Percentiles rank a stretch among this genome's conserved stretches.
Evolutionary conservation across 2,888 invertebrate species (phyloP).

Genomic region (Zeuzera pyrina): DNA sequence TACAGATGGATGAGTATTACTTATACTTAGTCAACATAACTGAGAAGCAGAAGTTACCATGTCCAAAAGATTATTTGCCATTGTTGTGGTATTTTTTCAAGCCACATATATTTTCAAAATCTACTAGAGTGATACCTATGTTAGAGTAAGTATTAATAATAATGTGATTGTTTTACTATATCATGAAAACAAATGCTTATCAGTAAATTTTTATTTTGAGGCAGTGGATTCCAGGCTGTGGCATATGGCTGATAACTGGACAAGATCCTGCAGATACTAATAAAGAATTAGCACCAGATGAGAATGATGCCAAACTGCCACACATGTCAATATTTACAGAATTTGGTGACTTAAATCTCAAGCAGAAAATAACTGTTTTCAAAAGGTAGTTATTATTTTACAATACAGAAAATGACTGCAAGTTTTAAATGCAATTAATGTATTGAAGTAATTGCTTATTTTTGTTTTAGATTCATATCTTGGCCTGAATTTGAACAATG

Average conservation of each 20-base stretch:
- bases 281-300: slow-evolving; percentile 32
- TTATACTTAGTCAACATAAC: slow-evolving; percentile 78
- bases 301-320: slow-evolving; percentile 47
- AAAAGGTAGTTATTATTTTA: slow-evolving; percentile 46
- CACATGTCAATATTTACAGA: slow-evolving; percentile 80
- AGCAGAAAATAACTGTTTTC: slow-evolving; percentile 77
- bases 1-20: slow-evolving; percentile 65
- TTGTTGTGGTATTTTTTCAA: slow-evolving; percentile 80
- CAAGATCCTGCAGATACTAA: slow-evolving; percentile 62
- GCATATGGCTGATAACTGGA: slow-evolving; percentile 74
- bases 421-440: neutral
- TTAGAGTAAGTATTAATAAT: slow-evolving; percentile 76
- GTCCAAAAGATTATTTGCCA: slow-evolving; percentile 69
- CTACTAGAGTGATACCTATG: slow-evolving; percentile 77
- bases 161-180: too few species aligned
- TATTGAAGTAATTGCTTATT: too few species aligned
- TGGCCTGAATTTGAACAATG: slow-evolving; percentile 79
- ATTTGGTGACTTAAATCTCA: slow-evolving; percentile 78
- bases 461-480: slow-evolving; percentile 57
- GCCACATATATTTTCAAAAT: slow-evolving; percentile 74
- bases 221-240: slow-evolving; percentile 83
- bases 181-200: too few species aligned
- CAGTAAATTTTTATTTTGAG: slow-evolving; percentile 24
- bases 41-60: slow-evolving; percentile 72
- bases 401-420: neutral